Evolutionary conservation across 1,140 invertebrate genomes (phyloP).

Genomic region (Melipona quadrifasciata): DNA sequence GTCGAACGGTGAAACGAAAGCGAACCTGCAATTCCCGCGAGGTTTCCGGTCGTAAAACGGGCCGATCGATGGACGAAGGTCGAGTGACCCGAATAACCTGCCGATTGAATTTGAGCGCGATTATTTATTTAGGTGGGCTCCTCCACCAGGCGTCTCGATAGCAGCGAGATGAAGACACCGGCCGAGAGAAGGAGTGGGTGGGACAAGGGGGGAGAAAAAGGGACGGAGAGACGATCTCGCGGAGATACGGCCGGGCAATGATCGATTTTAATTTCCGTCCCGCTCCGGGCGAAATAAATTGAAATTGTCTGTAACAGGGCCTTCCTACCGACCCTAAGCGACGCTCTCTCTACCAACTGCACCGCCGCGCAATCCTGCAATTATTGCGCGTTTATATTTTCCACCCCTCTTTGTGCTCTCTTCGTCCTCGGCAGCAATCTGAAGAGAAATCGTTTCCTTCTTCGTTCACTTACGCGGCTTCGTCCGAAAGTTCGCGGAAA

Average conservation of each 20-base stretch:
- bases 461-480: no score
- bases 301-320: conserved; percentile 41
- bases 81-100: conserved; percentile 63
- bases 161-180: conserved; percentile 33
- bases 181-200: no score
- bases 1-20: not conserved
- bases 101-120: conserved; percentile 62
- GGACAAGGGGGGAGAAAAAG: not conserved
- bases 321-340: not conserved
- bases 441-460: not conserved
- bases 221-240: conserved; percentile 18
- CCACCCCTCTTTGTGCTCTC: not conserved
- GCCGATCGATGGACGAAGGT: conserved; percentile 49
- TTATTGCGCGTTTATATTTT: not conserved
- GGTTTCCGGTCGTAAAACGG: conserved; percentile 62
- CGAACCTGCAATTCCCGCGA: conserved; percentile 45
- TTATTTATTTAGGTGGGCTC: conserved; percentile 63
- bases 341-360: not conserved
- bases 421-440: no score
- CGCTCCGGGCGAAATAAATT: conserved; percentile 63
- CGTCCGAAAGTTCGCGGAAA: no score
- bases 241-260: conserved; percentile 61
- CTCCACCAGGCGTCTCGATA: conserved; percentile 27
- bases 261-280: conserved; percentile 72
- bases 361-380: not conserved